Conservation (phyloP, 2,113 vertebrate species). For the Phasianus colchicus region DNA sequence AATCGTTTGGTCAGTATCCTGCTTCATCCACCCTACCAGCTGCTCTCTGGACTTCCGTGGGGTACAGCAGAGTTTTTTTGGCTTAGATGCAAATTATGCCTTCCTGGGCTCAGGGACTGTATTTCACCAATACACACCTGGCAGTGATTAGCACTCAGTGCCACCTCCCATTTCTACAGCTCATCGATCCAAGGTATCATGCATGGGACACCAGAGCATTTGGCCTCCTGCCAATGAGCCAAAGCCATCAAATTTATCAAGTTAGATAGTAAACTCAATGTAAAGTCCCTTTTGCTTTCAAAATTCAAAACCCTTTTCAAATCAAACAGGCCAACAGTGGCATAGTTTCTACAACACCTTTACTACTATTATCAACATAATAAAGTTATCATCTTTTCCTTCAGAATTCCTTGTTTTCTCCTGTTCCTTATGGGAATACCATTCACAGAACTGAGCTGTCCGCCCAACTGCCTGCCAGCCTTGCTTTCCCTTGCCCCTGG, state of each 20-base stretch:
- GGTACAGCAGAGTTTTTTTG: not conserved
- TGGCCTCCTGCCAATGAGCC: not conserved
- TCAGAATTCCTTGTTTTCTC: not conserved
- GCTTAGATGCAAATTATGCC: not conserved
- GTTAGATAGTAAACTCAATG: not conserved
- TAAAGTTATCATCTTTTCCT: not conserved
- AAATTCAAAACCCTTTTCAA: not conserved
- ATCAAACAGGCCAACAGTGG: not conserved
- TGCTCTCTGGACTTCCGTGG: not conserved
- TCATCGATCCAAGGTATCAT: not conserved
- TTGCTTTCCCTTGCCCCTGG: not conserved
- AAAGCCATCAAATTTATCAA: not conserved
- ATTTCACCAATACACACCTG: not conserved
- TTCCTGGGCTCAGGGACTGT: not conserved
- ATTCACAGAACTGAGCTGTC: not conserved
- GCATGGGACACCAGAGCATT: not conserved
- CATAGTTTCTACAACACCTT: not conserved
- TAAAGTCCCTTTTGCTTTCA: not conserved
- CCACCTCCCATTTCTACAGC: not conserved
- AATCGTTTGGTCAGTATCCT: not conserved
- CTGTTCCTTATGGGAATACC: not conserved
- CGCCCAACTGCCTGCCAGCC: not conserved
- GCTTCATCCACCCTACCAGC: not conserved
- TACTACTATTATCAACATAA: not conserved
- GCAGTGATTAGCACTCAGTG: accelerated